phyloP scores from a whole-genome alignment of 1,140 invertebrate genomes.

The Rhopalosiphum padi region DNA sequence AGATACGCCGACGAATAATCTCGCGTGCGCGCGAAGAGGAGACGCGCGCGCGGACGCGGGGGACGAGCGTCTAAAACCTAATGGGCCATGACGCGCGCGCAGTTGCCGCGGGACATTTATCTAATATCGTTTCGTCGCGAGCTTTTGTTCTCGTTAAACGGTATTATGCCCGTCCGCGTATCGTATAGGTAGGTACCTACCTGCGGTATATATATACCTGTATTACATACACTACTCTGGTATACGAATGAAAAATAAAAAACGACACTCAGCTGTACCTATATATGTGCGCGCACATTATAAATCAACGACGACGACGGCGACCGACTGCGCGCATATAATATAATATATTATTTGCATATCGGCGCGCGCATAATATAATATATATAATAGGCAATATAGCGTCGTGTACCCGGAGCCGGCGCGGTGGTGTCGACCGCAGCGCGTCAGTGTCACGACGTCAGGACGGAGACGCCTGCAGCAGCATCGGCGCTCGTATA shows the following conservation, averaged over 20 bases:
- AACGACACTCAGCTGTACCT: neutral
- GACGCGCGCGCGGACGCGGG: too few relatives aligned
- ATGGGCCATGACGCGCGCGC: too few relatives aligned
- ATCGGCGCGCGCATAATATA: neutral
- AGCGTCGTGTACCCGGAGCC: neutral
- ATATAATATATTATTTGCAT: neutral
- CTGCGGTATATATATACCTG: neutral
- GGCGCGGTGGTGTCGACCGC: neutral
- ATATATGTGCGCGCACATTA: neutral
- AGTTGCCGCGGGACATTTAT: too few relatives aligned
- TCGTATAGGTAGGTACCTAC: neutral
- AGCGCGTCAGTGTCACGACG: conserved; percentile 6
- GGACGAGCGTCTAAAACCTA: too few relatives aligned
- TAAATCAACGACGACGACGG: neutral
- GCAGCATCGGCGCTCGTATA: neutral
- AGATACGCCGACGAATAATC: too few relatives aligned
- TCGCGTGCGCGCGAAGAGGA: too few relatives aligned
- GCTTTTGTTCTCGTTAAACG: too few relatives aligned
- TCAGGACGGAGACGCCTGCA: neutral
- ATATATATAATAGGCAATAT: neutral
- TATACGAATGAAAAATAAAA: neutral
- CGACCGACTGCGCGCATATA: neutral
- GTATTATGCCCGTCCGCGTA: too few relatives aligned
- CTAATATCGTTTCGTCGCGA: too few relatives aligned
- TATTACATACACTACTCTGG: neutral